Base-by-base conservation (phyloP, 2,797 vertebrate species). In the Myioborus miniatus region DNA sequence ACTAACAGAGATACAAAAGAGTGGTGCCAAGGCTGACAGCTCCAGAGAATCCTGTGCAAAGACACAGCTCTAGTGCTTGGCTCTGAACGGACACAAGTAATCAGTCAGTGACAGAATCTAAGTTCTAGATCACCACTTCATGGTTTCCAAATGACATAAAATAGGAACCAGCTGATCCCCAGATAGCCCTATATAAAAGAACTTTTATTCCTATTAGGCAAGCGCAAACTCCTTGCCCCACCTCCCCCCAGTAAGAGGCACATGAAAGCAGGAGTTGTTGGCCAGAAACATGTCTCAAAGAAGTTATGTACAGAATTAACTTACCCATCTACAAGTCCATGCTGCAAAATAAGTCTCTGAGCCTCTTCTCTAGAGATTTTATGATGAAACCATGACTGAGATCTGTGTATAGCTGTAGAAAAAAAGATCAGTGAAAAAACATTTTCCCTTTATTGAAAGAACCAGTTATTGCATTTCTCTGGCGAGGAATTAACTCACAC, bases 341-440 rank as follows among this genome's bases (percentile, higher is more conserved):
- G 99, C 69, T 99, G 99, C 94, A 98, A 98, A 96, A 99, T 99
- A 59, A 99, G 92, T 89, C 98, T 98, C 76, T 99, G 99, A 94
- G 99, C 98, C 81, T 99, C 99, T 17, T 99, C 99, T 93, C 99
- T 98, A 77, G 99, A 99, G 95, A 99, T 98, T 97, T 98, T 99
- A 93, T 99, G 98, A 95, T 99, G 99, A 97, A 99, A 99, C 99
- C 99, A 99, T 4, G 99, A 98, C 97, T 99, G 99, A 90, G 98
- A 98, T 95, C 98, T 97, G 95, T 99, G 99, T 90, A 99, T 98
- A 46, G 98, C 99, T 99, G 93, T 22, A 92, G 86, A 95, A 93
- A 94, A 50, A 87, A 94, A 83, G 23, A 77, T 15, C 70, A 64
- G 83, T 81, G 64, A 91, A 88, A 88, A 90, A 64, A 55, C 12